phyloP scores from a whole-genome alignment of 2,888 invertebrate species.

The Pasiphila rectangulata region DNA sequence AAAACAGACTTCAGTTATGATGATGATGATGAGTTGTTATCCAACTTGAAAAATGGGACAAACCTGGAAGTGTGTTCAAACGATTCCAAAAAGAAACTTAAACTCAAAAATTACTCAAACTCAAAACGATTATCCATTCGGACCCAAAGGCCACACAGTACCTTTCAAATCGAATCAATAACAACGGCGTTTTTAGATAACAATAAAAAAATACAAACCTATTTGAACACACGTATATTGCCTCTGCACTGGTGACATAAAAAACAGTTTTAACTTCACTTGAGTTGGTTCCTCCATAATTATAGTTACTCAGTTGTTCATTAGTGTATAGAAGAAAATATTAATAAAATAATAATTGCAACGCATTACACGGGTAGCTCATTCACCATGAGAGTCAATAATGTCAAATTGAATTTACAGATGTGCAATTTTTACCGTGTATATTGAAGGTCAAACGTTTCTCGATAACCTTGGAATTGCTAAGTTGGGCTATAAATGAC shows the following conservation, averaged over 20 bases:
- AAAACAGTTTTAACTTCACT: background rate
- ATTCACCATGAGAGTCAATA: background rate
- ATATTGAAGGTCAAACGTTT: background rate
- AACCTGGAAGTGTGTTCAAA: no score
- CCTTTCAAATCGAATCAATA: no score
- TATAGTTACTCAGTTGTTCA: background rate
- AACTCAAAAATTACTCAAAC: no score
- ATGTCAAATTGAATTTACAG: background rate
- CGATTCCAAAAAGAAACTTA: background rate
- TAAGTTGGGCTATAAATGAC: slow-evolving; percentile 1
- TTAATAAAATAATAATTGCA: background rate
- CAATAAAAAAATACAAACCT: background rate
- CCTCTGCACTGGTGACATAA: background rate
- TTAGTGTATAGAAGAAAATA: background rate
- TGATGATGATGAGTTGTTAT: no score
- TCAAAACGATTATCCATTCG: background rate
- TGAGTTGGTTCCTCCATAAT: background rate
- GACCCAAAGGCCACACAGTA: no score
- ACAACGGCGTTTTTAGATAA: no score
- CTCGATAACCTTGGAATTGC: slow-evolving; percentile 1
- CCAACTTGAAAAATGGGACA: no score
- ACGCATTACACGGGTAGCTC: no score
- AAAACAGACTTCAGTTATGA: no score
- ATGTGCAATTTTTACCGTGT: background rate
- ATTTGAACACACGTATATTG: slow-evolving; percentile 3